Percentiles rank a stretch among this genome's conserved stretches.
Evolutionary conservation across 2,888 invertebrate species (phyloP).

Genomic region (Cetonia aurata): DNA sequence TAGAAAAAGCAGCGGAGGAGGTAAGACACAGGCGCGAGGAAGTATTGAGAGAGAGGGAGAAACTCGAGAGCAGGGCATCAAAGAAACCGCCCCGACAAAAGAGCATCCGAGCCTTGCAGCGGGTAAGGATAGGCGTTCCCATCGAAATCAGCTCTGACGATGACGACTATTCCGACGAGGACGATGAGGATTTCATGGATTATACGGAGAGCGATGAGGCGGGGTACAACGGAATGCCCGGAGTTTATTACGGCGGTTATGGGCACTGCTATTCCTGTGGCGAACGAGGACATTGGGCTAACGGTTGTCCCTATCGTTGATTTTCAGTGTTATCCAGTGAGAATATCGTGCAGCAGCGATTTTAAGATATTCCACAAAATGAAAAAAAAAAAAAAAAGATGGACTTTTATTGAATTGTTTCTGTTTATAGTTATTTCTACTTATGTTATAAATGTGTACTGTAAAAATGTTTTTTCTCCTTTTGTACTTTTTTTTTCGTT

Average conservation of each 20-base stretch:
- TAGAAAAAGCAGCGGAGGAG: slow-evolving; percentile 73
- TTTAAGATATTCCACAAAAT: too few species aligned
- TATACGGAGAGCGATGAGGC: slow-evolving; percentile 8
- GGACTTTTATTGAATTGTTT: too few species aligned
- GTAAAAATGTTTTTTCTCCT: too few species aligned
- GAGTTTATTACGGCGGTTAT: slow-evolving; percentile 73
- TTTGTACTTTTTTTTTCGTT: too few species aligned
- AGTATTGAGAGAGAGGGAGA: slow-evolving; percentile 69
- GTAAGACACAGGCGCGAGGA: slow-evolving; percentile 71
- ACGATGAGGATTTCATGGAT: slow-evolving; percentile 16
- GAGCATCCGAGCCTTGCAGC: background rate
- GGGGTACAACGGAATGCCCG: slow-evolving; percentile 62
- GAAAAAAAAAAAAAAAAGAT: too few species aligned
- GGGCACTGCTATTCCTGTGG: slow-evolving; percentile 73
- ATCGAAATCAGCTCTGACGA: slow-evolving; percentile 48
- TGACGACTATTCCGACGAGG: slow-evolving; percentile 34
- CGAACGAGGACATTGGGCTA: slow-evolving; percentile 69
- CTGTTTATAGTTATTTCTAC: too few species aligned
- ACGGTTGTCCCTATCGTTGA: slow-evolving; percentile 55
- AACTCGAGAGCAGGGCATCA: background rate
- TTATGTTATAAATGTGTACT: too few species aligned
- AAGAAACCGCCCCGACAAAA: background rate
- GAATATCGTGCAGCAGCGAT: too few species aligned
- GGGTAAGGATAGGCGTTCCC: slow-evolving; percentile 6
- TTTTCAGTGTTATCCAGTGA: background rate